Percentiles rank a stretch among this genome's conserved stretches.
Conservation (phyloP, 1,140 invertebrate genomes). For the Pomacea maculata region DNA sequence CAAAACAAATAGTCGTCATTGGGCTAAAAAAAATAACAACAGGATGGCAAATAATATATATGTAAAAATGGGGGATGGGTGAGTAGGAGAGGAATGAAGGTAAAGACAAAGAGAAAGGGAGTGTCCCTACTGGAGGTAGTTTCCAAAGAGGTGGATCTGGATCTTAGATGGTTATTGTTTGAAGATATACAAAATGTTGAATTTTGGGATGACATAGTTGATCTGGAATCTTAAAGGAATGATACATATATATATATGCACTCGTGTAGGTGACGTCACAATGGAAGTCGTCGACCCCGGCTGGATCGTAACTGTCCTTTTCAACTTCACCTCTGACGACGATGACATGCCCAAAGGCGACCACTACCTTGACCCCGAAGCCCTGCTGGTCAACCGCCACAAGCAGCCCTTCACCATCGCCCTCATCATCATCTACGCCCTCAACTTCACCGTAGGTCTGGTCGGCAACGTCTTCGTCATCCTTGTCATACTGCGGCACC, state of each 20-base stretch:
- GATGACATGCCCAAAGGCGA: neutral
- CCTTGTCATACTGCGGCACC: slow-evolving; percentile 53
- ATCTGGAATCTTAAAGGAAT: neutral
- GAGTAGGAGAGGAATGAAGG: no score
- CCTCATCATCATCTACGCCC: slow-evolving; percentile 69
- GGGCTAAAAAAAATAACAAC: no score
- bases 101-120: no score
- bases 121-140: no score
- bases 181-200: neutral
- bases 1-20: no score
- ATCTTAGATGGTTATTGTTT: neutral
- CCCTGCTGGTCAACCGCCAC: slow-evolving; percentile 14
- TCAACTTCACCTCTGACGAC: slow-evolving; percentile 1
- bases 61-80: no score
- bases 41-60: no score
- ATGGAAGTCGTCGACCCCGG: neutral
- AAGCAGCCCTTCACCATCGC: slow-evolving; percentile 40
- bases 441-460: slow-evolving; percentile 84
- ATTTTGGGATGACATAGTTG: no score
- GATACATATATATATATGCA: neutral
- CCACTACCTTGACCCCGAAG: neutral
- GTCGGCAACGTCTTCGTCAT: slow-evolving; percentile 88
- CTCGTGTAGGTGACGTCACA: neutral
- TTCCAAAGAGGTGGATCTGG: neutral
- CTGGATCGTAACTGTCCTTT: neutral